Evolutionary conservation across 2,113 vertebrate species (phyloP), one percentile per base, ranked within the genome.

Genomic region (Accipiter cooperii): DNA sequence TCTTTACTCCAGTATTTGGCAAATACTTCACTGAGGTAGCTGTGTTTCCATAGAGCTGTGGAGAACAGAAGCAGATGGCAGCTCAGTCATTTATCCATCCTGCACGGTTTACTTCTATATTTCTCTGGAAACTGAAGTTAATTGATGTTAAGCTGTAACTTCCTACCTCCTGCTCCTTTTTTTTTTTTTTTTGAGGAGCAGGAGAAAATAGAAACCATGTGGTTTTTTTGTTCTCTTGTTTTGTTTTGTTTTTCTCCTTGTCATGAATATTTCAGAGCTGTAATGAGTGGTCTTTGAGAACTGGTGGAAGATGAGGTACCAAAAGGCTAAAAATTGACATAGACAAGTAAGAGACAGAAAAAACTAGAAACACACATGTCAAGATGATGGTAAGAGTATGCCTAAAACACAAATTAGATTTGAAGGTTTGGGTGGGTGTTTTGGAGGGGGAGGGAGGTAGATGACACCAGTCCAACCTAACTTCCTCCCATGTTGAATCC

Each of bases 81-180:
- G 36, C 84, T 84, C 80, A 66, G 80, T 81, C 42, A 25, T 87
- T 84, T 93, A 42, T 66, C 36, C 19, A 40, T 75, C 55, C 79
- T 71, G 73, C 42, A 64, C n/a, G 64, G 13, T 92, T 91, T 91
- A 71, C 49, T 92, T 92, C 76, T 85, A 1, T 80, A 49, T 94
- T 95, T 94, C 65, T 95, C 57, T 93, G 80, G 57, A 94, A 95
- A 70, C 13, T 51, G 68, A 87, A 75, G 73, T 90, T 89, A 95
- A 71, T 84, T 96, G 42, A 47, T 74, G 18, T 84, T 94, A 75
- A 87, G 42, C 38, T 91, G 31, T 61, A 88, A 57, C 22, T 90
- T 83, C 28, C 26, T 63, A 54, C 40, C 34, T 69, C 52, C 65
- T 68, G 20, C 25, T 80, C 42, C 9, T 26, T 40, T 33, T 64